Conservation (phyloP, 2,797 vertebrate species). For the Hozukius guyotensis region DNA sequence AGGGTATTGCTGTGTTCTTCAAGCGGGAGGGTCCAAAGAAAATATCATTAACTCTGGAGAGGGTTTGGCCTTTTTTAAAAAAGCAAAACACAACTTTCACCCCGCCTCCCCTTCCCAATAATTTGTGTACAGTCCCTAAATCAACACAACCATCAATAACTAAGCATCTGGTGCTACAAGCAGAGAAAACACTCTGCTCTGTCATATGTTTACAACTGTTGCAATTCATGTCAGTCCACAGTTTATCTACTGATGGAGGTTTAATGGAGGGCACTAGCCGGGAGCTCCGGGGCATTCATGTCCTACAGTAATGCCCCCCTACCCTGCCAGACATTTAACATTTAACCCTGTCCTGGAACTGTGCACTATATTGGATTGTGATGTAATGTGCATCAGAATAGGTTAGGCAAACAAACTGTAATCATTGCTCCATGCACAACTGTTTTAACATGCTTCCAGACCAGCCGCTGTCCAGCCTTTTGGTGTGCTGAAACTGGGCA, state of each 20-base stretch:
- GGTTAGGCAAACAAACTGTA: conserved; percentile 29
- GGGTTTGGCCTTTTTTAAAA: neutral
- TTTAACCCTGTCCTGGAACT: conserved; percentile 52
- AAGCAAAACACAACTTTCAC: neutral
- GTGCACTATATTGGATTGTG: conserved; percentile 52
- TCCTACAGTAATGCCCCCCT: neutral
- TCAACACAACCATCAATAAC: conserved; percentile 16
- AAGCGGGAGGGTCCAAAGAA: neutral
- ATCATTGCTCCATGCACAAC: conserved; percentile 7
- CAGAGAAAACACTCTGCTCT: neutral
- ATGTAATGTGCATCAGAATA: conserved; percentile 30
- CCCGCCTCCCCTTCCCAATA: neutral
- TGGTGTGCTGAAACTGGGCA: conserved; percentile 49
- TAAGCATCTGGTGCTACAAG: neutral
- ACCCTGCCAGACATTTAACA: conserved; percentile 37
- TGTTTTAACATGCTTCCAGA: neutral
- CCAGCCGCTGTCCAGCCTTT: conserved; percentile 57
- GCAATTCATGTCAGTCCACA: conserved; percentile 54
- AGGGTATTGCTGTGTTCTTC: neutral
- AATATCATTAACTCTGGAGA: neutral
- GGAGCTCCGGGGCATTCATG: conserved; percentile 43
- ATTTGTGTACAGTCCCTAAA: conserved; percentile 12
- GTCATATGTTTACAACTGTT: conserved; percentile 36
- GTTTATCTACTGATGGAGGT: conserved; percentile 56
- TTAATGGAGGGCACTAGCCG: conserved; percentile 60